Conservation (phyloP, 2,888 invertebrate genomes). For the Nudaria mundana region DNA sequence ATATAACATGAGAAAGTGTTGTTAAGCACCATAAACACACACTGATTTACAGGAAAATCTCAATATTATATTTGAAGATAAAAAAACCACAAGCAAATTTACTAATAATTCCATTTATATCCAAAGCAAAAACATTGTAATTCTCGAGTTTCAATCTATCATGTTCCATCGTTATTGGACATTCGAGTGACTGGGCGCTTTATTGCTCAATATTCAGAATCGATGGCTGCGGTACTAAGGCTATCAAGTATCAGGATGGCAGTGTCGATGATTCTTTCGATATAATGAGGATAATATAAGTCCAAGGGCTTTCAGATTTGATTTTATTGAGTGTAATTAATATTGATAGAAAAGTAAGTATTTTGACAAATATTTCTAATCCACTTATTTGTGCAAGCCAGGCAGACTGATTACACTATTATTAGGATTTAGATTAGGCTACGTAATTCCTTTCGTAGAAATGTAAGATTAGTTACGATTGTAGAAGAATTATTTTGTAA, state of each 20-base stretch:
- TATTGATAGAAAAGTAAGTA: background rate
- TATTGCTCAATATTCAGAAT: conserved; percentile 16
- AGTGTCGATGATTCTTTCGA: conserved; percentile 1
- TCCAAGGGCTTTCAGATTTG: background rate
- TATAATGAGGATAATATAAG: conserved; percentile 6
- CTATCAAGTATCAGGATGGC: conserved; percentile 1
- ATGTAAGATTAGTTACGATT: no score
- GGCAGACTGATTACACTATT: no score
- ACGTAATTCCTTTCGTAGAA: no score
- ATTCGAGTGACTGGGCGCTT: conserved; percentile 18
- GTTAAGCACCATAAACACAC: no score
- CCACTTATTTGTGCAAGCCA: no score
- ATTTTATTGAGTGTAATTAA: background rate
- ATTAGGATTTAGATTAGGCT: no score
- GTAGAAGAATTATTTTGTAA: no score
- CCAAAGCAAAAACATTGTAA: conserved; percentile 11
- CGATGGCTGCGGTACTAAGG: conserved; percentile 8
- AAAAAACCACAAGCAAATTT: no score
- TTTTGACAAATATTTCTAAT: background rate
- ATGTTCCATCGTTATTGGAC: conserved; percentile 9
- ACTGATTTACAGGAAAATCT: no score
- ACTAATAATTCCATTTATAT: no score
- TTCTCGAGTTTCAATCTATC: conserved; percentile 26
- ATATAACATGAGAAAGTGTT: no score
- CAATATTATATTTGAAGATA: no score